phyloP scores from a whole-genome alignment of 1,140 invertebrate species.

The Dolichoris vasculosae region DNA sequence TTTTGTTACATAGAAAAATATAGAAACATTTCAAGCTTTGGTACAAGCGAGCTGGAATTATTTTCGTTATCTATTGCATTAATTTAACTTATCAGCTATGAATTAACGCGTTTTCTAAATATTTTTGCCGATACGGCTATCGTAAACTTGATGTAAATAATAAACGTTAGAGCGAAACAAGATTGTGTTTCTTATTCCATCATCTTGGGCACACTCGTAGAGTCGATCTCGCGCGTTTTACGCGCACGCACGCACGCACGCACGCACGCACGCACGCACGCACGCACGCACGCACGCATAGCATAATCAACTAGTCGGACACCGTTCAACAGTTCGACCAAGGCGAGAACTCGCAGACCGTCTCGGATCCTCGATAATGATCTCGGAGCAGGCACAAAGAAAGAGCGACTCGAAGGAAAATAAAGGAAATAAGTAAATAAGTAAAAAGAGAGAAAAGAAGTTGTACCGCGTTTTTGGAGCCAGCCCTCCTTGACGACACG shows the following conservation, averaged over 20 bases:
- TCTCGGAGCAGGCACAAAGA: not conserved
- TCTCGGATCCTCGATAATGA: not conserved
- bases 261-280: not conserved
- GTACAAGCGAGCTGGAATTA: too few relatives aligned
- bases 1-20: too few relatives aligned
- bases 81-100: too few relatives aligned
- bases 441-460: not conserved
- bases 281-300: not conserved
- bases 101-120: not conserved
- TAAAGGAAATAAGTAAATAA: not conserved
- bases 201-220: not conserved
- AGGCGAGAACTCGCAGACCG: not conserved
- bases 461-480: conserved; percentile 83
- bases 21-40: too few relatives aligned
- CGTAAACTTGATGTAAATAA: not conserved
- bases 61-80: not conserved
- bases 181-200: not conserved
- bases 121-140: not conserved
- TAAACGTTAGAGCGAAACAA: not conserved
- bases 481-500: conserved; percentile 87
- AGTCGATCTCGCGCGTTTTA: not conserved
- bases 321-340: not conserved
- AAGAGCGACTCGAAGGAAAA: not conserved
- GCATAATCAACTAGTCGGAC: not conserved
- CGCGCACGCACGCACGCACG: not conserved